phyloP scores from a whole-genome alignment of 2,113 vertebrate species.

The Polyodon spathula region DNA sequence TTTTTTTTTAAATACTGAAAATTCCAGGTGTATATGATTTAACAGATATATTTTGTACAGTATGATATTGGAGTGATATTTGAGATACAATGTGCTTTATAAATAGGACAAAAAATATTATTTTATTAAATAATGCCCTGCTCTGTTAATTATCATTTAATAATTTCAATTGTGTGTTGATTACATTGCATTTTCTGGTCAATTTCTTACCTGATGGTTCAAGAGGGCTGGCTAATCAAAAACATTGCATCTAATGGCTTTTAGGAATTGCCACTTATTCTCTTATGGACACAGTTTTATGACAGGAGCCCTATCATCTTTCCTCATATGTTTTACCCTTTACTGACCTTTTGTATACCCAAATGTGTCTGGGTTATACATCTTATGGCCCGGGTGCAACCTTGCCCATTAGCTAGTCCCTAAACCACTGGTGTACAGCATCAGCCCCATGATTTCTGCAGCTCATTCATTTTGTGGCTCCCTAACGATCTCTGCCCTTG shows the following conservation, averaged over 20 bases:
- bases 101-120: no score
- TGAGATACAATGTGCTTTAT: no score
- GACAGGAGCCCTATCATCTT: constrained; percentile 59
- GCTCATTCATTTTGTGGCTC: constrained; percentile 92
- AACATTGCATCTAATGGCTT: constrained; percentile 7
- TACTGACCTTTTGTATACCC: constrained; percentile 53
- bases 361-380: constrained; percentile 55
- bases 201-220: constrained; percentile 19
- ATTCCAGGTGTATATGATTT: not conserved
- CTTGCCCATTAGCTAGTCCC: constrained; percentile 75
- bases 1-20: not conserved
- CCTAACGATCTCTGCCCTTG: constrained; percentile 80
- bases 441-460: constrained; percentile 77
- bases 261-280: constrained; percentile 9
- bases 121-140: no score
- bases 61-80: no score
- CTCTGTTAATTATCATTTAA: not conserved
- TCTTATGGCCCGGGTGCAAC: constrained; percentile 70
- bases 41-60: no score
- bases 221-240: constrained; percentile 22
- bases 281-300: constrained; percentile 35
- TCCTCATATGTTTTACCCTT: constrained; percentile 41
- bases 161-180: not conserved
- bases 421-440: constrained; percentile 72
- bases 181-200: constrained; percentile 4